Evolutionary conservation across 2,113 vertebrate genomes (phyloP), one percentile per base, ranked within the genome.

Genomic region (Daubentonia madagascariensis): DNA sequence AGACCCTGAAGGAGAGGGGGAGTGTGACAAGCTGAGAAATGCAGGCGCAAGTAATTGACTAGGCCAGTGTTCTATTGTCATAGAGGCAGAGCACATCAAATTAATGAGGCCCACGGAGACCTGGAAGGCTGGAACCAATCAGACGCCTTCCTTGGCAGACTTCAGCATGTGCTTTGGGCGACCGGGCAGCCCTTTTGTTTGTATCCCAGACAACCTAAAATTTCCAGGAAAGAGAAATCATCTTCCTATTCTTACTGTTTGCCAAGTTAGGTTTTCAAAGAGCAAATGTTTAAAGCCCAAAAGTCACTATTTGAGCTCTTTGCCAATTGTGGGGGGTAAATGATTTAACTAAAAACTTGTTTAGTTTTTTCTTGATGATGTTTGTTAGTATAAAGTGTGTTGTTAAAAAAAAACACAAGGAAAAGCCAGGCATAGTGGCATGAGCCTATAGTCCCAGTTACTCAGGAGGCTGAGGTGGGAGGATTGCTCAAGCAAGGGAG

Each of bases 51-150:
- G 72, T 93, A 96, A 96, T 87, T 98, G 96, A 97, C 83, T 65
- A 93, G 85, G 78, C 73, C 25, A 93, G 9, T 30, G 20, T 89
- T 86, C 91, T 89, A 97, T 70, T 97, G 95, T 97, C 94, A 72
- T 23, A 96, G 91, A 97, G 97, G 89, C 81, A 96, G 97, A 96
- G 78, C 63, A 65, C 93, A 95, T 97, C 94, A 98, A 97, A 97
- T 93, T 97, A 98, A 98, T 90, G 96, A 98, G 95, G 85, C 32
- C 97, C 97, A 81, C 7, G 59, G 96, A 97, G 98, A 97, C 94
- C 63, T 78, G 79, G 83, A 65, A 93, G 83, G 54, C 25, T 61
- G n/a, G 45, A 11, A 20, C 89, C 91, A 89, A 96, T 91, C 59
- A 75, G 78, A 89, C 87, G 25, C 70, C 43, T 75, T 23, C 13